Evolutionary conservation across 2,797 vertebrate genomes (phyloP).

Genomic region (Lepidocolaptes lacrymiger): DNA sequence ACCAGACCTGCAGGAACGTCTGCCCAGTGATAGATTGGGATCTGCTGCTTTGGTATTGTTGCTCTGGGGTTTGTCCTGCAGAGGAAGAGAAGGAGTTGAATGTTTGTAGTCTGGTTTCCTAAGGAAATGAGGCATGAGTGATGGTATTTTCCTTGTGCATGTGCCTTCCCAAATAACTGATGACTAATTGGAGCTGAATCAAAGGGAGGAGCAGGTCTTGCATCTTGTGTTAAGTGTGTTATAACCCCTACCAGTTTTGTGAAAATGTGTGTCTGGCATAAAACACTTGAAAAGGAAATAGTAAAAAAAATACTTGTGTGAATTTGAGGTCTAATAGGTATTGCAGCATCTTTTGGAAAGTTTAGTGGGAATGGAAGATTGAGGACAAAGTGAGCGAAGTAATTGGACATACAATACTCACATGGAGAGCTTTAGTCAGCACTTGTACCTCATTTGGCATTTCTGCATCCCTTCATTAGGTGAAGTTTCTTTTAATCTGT

Average conservation of each 20-base stretch:
- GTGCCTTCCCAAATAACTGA: not conserved
- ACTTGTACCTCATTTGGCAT: not conserved
- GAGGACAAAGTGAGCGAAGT: not conserved
- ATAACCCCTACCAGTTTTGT: not conserved
- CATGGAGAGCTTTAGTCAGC: not conserved
- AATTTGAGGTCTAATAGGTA: not conserved
- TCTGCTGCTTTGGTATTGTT: not conserved
- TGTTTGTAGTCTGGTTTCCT: conserved; percentile 49
- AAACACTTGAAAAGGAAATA: not conserved
- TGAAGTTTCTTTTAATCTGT: not conserved
- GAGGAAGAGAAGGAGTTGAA: conserved; percentile 31
- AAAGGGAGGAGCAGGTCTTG: not conserved
- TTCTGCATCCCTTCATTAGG: not conserved
- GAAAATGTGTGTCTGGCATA: not conserved
- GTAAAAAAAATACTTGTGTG: not conserved
- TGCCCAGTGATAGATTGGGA: not conserved
- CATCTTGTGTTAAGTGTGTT: not conserved
- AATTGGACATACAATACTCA: not conserved
- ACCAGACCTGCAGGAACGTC: not conserved
- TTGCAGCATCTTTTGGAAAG: not conserved
- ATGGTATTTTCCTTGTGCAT: not conserved
- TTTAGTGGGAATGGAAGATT: not conserved
- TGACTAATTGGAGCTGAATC: not conserved
- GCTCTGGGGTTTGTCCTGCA: conserved; percentile 1
- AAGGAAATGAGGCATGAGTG: conserved; percentile 45